Evolutionary conservation across 1,140 invertebrate species (phyloP), one percentile per base, ranked within the genome.

Genomic region (Antheraea mylitta): DNA sequence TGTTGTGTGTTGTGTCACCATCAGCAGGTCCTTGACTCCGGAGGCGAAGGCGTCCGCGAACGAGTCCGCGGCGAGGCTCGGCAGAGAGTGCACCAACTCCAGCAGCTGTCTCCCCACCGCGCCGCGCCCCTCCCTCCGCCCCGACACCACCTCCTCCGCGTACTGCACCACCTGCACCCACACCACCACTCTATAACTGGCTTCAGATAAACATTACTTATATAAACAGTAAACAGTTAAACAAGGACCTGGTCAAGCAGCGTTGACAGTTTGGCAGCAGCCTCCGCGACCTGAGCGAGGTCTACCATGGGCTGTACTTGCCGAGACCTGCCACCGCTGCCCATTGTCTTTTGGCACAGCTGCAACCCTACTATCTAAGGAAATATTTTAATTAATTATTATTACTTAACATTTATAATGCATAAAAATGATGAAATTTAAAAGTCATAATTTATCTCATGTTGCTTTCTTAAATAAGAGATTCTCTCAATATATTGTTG

Each of bases 31-130:
- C 92, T 99, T 99, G 82, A 99, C 97, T 87, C 98, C 98, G 75
- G 97, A 97, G 80, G 98, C 99, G 83, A 99, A 96, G 96, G 99
- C 98, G 73, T 97, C 95, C 22, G 98, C 97, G 90, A 99, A 99
- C 83, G 98, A 96, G 83, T 98, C 97, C 48, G 95, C 94, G 18
- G 95, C 95, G 94, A 99, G 97, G 85, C 97, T 96, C 18, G 98
- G 98, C 65, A 98, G 96, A 37, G 97, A 96, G 90, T 97, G 96
- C 38, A 98, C 97, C 82, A 99, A 95, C 90, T 98, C 96, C 38
- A 99, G 93, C 62, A 99, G 93, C 74, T 96, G 95, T 69, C 98
- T 93, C 4, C 98, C 98, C 13, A 98, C 96, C 73, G 95, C 95
- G 88, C 96, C 96, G 86, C 97, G 95, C 38, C 97, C 95, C 19